Evolutionary conservation across 1,140 invertebrate genomes (phyloP).

Genomic region (Trialeurodes vaporariorum): DNA sequence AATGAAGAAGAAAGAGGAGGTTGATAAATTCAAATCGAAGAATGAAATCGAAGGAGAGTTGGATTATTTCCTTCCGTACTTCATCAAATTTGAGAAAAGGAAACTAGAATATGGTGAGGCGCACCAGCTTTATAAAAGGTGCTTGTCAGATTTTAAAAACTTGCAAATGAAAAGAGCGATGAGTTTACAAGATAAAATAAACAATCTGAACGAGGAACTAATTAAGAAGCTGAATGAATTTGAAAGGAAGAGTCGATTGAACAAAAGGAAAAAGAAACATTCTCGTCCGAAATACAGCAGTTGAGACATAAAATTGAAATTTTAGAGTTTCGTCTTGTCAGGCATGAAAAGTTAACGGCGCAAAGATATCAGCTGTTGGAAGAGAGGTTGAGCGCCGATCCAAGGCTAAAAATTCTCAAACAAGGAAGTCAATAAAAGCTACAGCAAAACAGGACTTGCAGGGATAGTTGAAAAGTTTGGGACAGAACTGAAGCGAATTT

Average conservation of each 20-base stretch:
- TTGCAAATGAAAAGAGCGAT: not conserved
- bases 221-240: not conserved
- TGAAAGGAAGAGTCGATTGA: not conserved
- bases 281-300: not conserved
- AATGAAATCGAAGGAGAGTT: not conserved
- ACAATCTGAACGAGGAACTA: not conserved
- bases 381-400: not conserved
- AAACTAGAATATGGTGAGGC: not conserved
- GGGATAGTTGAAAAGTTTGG: too few relatives aligned
- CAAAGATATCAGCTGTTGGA: not conserved
- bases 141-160: not conserved
- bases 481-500: too few relatives aligned
- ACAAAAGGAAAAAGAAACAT: not conserved
- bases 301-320: not conserved
- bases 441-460: too few relatives aligned
- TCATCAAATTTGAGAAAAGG: not conserved
- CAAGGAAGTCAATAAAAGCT: not conserved
- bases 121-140: not conserved
- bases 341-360: not conserved
- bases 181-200: not conserved
- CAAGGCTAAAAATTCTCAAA: not conserved
- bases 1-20: not conserved
- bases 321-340: not conserved
- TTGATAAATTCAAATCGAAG: not conserved
- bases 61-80: not conserved